These are phyloP conservation scores for Callochromis pleurospilus DNA, from an alignment of 2,113 vertebrate genomes.

Conservation along the genomic window DNA sequence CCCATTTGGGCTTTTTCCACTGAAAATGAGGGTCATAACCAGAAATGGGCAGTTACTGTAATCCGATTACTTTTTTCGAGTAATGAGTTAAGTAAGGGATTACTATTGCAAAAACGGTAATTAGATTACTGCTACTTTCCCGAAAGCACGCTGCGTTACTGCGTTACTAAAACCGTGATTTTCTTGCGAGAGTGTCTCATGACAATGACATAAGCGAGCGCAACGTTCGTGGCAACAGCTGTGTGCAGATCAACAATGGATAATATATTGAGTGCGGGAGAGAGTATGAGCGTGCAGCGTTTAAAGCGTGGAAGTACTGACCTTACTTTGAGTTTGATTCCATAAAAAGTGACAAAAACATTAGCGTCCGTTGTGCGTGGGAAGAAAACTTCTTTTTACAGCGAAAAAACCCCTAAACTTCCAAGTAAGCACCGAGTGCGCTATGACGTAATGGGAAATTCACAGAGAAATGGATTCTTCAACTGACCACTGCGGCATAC, in stretches of 20 bases:
- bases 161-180: background rate
- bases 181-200: rapidly evolving
- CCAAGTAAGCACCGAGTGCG: rapidly evolving
- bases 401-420: too few species aligned
- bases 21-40: background rate
- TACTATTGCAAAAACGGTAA: background rate
- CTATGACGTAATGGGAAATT: rapidly evolving
- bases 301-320: too few species aligned
- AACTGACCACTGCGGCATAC: rapidly evolving
- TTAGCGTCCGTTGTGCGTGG: too few species aligned
- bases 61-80: background rate
- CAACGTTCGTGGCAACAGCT: too few species aligned
- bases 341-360: too few species aligned
- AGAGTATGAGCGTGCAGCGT: too few species aligned
- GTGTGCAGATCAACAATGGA: too few species aligned
- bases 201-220: background rate
- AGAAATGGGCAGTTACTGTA: background rate
- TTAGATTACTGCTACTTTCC: background rate
- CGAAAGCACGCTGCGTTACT: background rate
- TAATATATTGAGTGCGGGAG: too few species aligned
- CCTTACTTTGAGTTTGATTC: too few species aligned
- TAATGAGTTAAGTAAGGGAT: background rate
- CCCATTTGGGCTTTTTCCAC: background rate
- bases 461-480: background rate
- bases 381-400: too few species aligned